Base-by-base conservation (phyloP, 2,797 vertebrate species). In the Scolopax bukidnonensis region DNA sequence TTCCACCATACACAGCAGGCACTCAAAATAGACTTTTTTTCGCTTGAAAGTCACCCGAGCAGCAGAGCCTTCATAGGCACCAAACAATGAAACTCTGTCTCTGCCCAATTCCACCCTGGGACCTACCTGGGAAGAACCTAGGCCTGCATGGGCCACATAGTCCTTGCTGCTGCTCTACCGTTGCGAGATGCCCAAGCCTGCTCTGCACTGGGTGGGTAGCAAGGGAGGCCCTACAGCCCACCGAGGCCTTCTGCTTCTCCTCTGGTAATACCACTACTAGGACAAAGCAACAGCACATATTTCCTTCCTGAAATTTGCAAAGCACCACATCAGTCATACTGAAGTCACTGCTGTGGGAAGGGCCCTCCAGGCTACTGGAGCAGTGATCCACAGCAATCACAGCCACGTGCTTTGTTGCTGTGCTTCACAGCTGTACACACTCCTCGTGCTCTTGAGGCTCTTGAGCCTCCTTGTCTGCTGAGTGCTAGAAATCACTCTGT, bases 181-280 rank as follows among this genome's bases (percentile, higher is more conserved):
- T 3, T 81, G 38, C 12, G 16, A 86, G 41, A 80, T 24, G 27
- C 36, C 54, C 54, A 73, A 83, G 76, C 13, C 48, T 50, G 28
- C 54, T 64, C 68, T 4, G 4, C 36, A 59, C 10, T 47, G 59
- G 23, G 17, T 47, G 30, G 27, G 20, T 41, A 45, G 17, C 1
- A 0, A 75, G 36, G 24, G 28, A 84, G 11, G 33, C 17, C 51
- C 51, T 50, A 28, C 13, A 84, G 50, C 40, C 30, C 43, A 67
- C 2, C 0, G 1, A 78, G 6, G 54, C 43, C 33, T 77, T 24
- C 40, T 4, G 1, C 33, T 73, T 74, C 53, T 43, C 20, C 13
- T 67, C 65, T 9, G 25, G 7, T 43, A 77, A 0, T 11, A 41
- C 32, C 47, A 67, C 15, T 5, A 14, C 0, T 1, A 89, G 30